Evolutionary conservation across 2,888 invertebrate species (phyloP), one percentile per base, ranked within the genome.

Genomic region (Hyposoter didymator): DNA sequence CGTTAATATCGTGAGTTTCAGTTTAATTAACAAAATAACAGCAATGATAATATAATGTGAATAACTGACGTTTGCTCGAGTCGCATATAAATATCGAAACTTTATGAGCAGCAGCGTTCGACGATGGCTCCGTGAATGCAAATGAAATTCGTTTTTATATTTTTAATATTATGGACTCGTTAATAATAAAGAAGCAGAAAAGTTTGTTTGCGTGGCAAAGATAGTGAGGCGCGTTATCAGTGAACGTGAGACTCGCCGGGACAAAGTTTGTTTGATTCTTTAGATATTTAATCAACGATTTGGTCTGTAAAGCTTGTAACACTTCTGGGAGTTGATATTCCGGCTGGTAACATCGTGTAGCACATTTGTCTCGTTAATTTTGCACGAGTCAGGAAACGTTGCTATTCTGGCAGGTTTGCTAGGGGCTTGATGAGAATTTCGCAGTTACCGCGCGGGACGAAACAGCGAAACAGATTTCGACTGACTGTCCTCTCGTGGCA

Each of bases 341-440:
- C 62, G 7, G 17, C 22, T 49, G 59, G 59, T 70, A 70, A 78
- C 78, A 62, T 79, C 70, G 19, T 70, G 64, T 62, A 64, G 52
- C 49, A 28, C 73, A 67, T 59, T 83, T 67, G 47, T 59, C 73
- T 74, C 78, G 67, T 59, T 83, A 72, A 83, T 83, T 67, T 74
- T 67, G 55, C 67, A 69, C 35, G 73, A 78, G 45, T 78, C 32
- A 35, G 74, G 64, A 52, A 70, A 55, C 49, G 64, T 43, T 52
- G 52, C 39, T 32, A 72, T 76, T 66, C 64, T 17, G 64, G 49
- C 64, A 47, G 70, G 39, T 66, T 28, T 28, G 55, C 52, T 17
- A 43, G 22, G 19, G 43, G 45, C 67, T 47, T 49, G 78, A 83
- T 67, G 67, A 83, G 72, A 52, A 83, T 78, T 74, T 67, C 4